phyloP scores from a whole-genome alignment of 2,113 vertebrate genomes.

The Struthidea cinerea region DNA sequence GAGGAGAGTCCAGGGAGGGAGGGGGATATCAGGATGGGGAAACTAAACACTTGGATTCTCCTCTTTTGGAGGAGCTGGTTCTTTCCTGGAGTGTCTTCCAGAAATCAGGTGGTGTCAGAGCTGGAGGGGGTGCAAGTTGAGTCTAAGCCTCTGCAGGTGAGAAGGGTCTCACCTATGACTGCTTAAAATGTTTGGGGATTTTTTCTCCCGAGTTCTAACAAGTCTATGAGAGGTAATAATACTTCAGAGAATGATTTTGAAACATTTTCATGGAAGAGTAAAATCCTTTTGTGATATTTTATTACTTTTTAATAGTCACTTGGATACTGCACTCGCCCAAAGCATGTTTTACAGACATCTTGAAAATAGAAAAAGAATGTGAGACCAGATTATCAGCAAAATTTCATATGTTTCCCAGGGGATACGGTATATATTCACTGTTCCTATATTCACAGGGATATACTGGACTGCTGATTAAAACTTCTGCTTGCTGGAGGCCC shows the following conservation, averaged over 20 bases:
- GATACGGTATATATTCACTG: too few relatives aligned
- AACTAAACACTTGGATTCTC: neutral
- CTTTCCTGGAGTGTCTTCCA: neutral
- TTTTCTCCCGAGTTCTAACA: neutral
- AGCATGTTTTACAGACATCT: neutral
- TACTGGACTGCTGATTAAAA: neutral
- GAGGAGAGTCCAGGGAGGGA: neutral
- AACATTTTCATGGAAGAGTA: neutral
- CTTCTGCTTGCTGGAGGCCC: neutral
- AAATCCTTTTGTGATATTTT: neutral
- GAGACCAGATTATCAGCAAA: neutral
- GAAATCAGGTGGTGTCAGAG: neutral
- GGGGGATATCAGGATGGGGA: rapidly evolving
- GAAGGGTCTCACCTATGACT: neutral
- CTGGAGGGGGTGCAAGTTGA: neutral
- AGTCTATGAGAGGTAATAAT: neutral
- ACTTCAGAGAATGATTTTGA: neutral
- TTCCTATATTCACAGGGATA: too few relatives aligned
- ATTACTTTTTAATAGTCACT: neutral
- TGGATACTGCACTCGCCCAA: neutral
- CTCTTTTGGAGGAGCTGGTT: neutral
- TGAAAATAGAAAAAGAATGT: neutral
- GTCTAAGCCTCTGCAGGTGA: neutral
- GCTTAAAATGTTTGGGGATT: neutral
- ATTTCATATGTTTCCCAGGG: neutral